Evolutionary conservation across 2,888 invertebrate genomes (phyloP), one percentile per base, ranked within the genome.

Genomic region (Phyto melanocephala): DNA sequence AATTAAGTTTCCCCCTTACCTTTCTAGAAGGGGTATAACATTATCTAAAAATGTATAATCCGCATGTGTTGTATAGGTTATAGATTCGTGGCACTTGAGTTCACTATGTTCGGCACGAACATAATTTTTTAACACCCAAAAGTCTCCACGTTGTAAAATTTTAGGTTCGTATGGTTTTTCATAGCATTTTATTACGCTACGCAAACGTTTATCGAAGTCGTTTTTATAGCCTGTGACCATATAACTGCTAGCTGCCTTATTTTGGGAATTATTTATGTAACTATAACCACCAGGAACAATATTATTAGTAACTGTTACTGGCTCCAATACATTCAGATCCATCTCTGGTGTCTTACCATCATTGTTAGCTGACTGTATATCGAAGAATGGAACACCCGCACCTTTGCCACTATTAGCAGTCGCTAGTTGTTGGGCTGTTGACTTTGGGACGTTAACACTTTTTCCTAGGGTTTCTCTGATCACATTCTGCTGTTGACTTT

Each of bases 31-130:
- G 80, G 97, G 96, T 90, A 95, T 94, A 87, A 97, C 93, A 91
- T 98, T 98, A 91, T 97, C 96, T 88, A 98, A 93, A 92, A 97
- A 98, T 86, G 97, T 96, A 92, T 94, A 96, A 88, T 97, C 97
- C 4, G 96, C 97, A 91, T 98, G 98, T 13, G 98, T 98, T 40
- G 97, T 97, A 89, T 97, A 97, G 0, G 98, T 98, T 85, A 98
- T 93, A 85, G 95, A 95, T 91, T 97, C 96, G 91, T 96, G 95
- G 91, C 97, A 97, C 88, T 92, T 93, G 63, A 95, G 90, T 52
- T 92, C 90, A 17, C 94, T 94, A 87, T 94, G 94, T 79, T 94
- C 94, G 77, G 96, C 95, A 47, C 93, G 93, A 85, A 97, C 94
- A 89, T 95, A 97, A 92, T 97, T 97, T 91, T 96, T 95, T 81